These are phyloP conservation scores for Calephelis nemesis DNA, from an alignment of 1,140 invertebrate genomes.

Conservation along the genomic window DNA sequence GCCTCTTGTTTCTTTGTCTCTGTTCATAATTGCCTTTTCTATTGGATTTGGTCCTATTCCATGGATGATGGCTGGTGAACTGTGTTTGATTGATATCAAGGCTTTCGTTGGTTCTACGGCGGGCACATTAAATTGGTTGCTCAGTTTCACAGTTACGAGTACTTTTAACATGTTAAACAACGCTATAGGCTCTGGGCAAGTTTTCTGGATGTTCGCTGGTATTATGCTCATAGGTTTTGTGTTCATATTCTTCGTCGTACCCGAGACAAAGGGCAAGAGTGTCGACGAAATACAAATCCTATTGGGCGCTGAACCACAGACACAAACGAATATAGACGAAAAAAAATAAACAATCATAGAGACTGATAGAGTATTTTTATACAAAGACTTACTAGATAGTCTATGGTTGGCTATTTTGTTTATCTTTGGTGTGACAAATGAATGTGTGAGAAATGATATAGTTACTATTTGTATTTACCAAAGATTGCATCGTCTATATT, in stretches of 20 bases:
- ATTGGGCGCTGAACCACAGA: constrained; percentile 65
- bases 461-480: constrained; percentile 42
- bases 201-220: constrained; percentile 90
- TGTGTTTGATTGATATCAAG: constrained; percentile 87
- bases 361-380: constrained; percentile 65
- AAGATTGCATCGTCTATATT: constrained; percentile 43
- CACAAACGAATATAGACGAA: constrained; percentile 41
- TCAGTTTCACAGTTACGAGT: constrained; percentile 90
- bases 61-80: constrained; percentile 88
- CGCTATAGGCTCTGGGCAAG: constrained; percentile 80
- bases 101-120: constrained; percentile 87
- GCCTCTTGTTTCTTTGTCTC: constrained; percentile 84
- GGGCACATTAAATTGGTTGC: constrained; percentile 88
- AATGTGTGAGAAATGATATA: constrained; percentile 39
- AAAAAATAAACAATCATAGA: constrained; percentile 59
- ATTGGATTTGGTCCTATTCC: constrained; percentile 89
- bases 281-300: constrained; percentile 89
- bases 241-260: constrained; percentile 89
- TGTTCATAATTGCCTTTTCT: constrained; percentile 89
- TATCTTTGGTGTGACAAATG: constrained; percentile 42
- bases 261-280: constrained; percentile 94
- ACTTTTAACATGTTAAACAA: constrained; percentile 83
- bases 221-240: constrained; percentile 85
- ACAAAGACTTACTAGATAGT: constrained; percentile 44
- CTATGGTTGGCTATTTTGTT: constrained; percentile 36